A percentile compares a stretch with the other conserved stretches of the same genome.
Evolutionary conservation across 2,888 invertebrate genomes (phyloP).

Genomic region (Xestia c-nigrum): DNA sequence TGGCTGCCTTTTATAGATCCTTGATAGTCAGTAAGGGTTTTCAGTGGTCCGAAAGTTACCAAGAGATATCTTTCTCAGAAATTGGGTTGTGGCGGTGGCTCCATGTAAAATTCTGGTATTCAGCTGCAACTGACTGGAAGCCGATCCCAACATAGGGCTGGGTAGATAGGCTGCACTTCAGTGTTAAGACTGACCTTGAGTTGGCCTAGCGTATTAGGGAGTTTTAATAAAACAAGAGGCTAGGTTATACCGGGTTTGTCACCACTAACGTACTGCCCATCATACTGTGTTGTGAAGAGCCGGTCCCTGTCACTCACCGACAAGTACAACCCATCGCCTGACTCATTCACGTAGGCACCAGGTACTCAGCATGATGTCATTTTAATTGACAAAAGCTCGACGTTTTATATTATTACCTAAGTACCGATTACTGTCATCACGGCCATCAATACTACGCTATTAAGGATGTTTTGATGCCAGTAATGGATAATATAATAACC

Average conservation of each 20-base stretch:
- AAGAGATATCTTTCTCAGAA: background rate
- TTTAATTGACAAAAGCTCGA: constrained; percentile 25
- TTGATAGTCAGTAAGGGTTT: background rate
- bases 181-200: background rate
- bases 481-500: constrained; percentile 23
- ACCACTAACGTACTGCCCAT: background rate
- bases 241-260: background rate
- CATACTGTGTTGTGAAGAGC: background rate
- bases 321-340: background rate
- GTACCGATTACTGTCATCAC: constrained; percentile 17
- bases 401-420: background rate
- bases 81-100: background rate
- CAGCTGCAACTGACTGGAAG: background rate
- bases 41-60: background rate
- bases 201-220: background rate
- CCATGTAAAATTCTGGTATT: background rate
- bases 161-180: background rate
- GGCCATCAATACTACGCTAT: constrained; percentile 1
- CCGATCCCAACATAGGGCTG: background rate
- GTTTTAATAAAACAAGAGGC: background rate
- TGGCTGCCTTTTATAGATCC: background rate
- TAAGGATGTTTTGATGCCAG: constrained; percentile 1
- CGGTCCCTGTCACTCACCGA: background rate
- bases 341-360: background rate
- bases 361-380: constrained; percentile 24